phyloP scores from a whole-genome alignment of 2,888 invertebrate species.

The Flexamia atlantica region DNA sequence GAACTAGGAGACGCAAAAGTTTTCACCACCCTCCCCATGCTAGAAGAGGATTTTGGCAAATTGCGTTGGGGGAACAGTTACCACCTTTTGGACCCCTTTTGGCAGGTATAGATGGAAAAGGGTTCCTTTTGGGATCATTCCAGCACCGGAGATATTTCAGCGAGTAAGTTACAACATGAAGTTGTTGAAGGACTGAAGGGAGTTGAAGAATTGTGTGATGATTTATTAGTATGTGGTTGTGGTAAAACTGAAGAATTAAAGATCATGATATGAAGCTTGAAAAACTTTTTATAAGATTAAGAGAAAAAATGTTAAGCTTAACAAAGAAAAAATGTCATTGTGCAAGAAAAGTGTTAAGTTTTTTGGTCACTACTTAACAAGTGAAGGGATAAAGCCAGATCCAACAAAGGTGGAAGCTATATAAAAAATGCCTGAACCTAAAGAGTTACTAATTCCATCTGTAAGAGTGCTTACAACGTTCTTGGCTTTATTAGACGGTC shows the following conservation, averaged over 20 bases:
- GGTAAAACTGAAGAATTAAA: neutral
- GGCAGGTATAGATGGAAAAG: neutral
- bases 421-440: neutral
- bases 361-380: neutral
- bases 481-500: no score
- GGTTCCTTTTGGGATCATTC: neutral
- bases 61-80: neutral
- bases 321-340: neutral
- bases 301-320: neutral
- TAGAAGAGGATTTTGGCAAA: neutral
- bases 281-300: no score
- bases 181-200: neutral
- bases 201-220: neutral
- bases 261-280: neutral
- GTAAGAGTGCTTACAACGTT: no score
- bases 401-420: neutral
- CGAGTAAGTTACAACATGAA: neutral
- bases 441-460: neutral
- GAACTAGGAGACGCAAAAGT: neutral
- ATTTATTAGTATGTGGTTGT: neutral
- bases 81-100: neutral
- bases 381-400: neutral
- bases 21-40: neutral
- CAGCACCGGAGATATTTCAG: neutral
- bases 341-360: neutral